These are phyloP conservation scores for Apomyelois bistriatella DNA, from an alignment of 2,888 invertebrate species.

Conservation along the genomic window DNA sequence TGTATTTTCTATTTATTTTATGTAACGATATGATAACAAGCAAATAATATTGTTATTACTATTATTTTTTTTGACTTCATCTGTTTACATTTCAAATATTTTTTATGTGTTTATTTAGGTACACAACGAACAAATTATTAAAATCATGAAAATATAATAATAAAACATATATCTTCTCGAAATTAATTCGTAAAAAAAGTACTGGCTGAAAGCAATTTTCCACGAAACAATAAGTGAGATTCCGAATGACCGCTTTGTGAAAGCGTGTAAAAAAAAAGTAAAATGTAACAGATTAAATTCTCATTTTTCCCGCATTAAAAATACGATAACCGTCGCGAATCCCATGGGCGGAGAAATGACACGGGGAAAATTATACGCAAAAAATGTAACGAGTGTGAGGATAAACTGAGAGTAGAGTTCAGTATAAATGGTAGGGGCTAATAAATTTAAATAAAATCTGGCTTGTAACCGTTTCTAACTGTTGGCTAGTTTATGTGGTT, in stretches of 20 bases:
- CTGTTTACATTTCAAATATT: no score
- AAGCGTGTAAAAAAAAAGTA: background rate
- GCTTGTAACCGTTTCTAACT: no score
- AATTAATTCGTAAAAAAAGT: background rate
- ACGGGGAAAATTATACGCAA: conserved; percentile 6
- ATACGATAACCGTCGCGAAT: conserved; percentile 5
- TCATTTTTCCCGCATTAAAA: conserved; percentile 12
- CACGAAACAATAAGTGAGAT: conserved; percentile 4
- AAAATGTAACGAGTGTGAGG: background rate
- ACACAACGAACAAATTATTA: no score
- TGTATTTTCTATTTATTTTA: no score
- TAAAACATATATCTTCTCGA: background rate
- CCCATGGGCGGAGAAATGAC: conserved; percentile 9
- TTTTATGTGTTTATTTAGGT: no score
- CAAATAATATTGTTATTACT: no score
- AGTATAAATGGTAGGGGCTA: background rate
- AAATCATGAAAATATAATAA: no score
- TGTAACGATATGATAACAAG: no score
- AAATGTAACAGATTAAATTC: conserved; percentile 10
- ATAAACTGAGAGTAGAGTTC: background rate
- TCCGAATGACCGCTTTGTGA: conserved; percentile 1
- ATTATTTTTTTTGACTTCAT: no score
- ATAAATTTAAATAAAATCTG: no score
- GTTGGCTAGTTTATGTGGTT: no score
- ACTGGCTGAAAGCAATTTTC: background rate